These are phyloP conservation scores for Lasioglossum villosulum DNA, from an alignment of 2,888 invertebrate genomes.

Conservation along the genomic window DNA sequence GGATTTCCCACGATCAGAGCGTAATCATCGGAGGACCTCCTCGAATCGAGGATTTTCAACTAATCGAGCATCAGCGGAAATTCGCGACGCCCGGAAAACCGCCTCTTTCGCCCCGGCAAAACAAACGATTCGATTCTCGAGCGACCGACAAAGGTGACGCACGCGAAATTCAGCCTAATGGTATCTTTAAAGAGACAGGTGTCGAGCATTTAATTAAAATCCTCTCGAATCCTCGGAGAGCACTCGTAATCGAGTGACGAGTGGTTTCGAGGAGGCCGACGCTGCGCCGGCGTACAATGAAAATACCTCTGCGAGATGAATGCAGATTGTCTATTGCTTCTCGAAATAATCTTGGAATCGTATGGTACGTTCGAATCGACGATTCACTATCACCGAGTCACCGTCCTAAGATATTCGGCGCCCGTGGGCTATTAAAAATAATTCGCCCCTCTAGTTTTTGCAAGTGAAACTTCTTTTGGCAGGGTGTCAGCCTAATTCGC, in stretches of 20 bases:
- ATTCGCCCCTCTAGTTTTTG: no score
- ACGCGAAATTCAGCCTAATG: constrained; percentile 56
- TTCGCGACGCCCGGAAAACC: constrained; percentile 35
- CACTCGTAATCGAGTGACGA: constrained; percentile 64
- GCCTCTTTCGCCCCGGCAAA: constrained; percentile 41
- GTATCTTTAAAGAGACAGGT: constrained; percentile 55
- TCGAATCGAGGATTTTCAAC: constrained; percentile 35
- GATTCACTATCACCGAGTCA: neutral
- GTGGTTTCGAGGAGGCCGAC: constrained; percentile 43
- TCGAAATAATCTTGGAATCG: constrained; percentile 16
- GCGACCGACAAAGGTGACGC: constrained; percentile 39
- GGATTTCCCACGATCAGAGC: neutral
- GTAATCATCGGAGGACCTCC: constrained; percentile 13
- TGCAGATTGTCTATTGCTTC: neutral
- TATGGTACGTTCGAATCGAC: neutral
- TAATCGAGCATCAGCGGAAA: constrained; percentile 47
- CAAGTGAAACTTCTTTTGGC: no score
- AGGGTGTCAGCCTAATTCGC: no score
- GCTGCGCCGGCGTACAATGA: constrained; percentile 35
- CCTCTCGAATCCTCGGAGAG: constrained; percentile 60
- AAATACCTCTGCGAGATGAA: constrained; percentile 41
- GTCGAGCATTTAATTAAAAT: constrained; percentile 69
- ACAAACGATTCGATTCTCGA: constrained; percentile 60
- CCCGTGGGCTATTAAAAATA: no score
- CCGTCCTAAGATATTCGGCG: no score